Conservation (phyloP, 2,797 vertebrate species). For the Xenopus petersii region DNA sequence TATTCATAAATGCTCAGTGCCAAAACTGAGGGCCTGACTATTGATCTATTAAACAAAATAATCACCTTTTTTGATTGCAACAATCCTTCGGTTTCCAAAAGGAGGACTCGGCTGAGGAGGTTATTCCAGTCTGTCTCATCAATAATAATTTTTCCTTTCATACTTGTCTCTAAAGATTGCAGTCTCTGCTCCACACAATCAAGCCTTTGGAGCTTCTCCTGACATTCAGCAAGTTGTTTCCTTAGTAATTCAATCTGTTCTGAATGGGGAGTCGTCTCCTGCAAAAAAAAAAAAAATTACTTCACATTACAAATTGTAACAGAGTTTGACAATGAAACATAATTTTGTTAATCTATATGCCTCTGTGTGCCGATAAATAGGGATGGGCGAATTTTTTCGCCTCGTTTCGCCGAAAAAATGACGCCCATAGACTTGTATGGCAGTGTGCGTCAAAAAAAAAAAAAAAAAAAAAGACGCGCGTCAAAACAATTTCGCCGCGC, state of each 20-base stretch:
- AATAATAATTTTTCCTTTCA: slow-evolving; percentile 73
- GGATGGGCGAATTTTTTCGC: too few species aligned
- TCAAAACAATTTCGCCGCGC: too few species aligned
- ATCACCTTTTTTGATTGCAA: slow-evolving; percentile 72
- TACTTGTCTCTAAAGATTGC: slow-evolving; percentile 67
- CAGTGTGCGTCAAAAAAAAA: too few species aligned
- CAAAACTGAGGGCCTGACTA: too few species aligned
- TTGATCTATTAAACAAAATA: not conserved
- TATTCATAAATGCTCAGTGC: too few species aligned
- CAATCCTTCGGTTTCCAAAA: slow-evolving; percentile 84
- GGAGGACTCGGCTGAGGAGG: slow-evolving; percentile 78
- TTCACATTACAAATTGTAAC: too few species aligned
- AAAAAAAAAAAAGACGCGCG: too few species aligned
- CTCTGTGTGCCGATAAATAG: too few species aligned
- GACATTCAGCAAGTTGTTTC: slow-evolving; percentile 65
- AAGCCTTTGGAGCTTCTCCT: slow-evolving; percentile 68
- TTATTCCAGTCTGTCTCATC: slow-evolving; percentile 80
- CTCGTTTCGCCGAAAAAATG: too few species aligned
- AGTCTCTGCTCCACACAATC: slow-evolving; percentile 72
- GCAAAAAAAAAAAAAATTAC: slow-evolving; percentile 14
- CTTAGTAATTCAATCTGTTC: slow-evolving; percentile 69
- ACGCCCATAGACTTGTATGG: too few species aligned
- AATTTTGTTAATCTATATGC: too few species aligned
- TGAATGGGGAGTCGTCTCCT: slow-evolving; percentile 51
- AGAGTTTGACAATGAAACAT: too few species aligned